Base-by-base conservation (phyloP, 2,113 vertebrate genomes). In the Anolis sagrei region DNA sequence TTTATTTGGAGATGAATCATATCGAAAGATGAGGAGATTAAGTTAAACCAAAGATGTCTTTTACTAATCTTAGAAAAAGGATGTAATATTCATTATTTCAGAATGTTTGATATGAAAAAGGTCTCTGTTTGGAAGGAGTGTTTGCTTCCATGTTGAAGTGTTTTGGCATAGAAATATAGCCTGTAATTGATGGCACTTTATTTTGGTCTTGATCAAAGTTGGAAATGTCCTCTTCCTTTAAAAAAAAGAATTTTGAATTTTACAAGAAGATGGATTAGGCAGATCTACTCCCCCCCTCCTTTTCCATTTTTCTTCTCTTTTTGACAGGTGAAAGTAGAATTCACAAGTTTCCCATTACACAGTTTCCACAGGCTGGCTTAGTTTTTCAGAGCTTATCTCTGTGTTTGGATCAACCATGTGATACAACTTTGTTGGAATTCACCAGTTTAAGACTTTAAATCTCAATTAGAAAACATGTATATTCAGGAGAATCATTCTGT, bases 1-100 rank as follows among this genome's bases (percentile, higher is more conserved):
- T 81, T 85, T 87, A 51, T 86, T 81, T 25, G 88, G 73, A 10
- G 19, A 87, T 74, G 21, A 76, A 16, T 80, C 66, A 58, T 79
- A 81, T 80, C 49, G 21, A 54, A 90, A 49, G 91, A 49, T 49
- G 39, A 66, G 21, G 36, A 39, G 32, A 29, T 79, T 11, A 58
- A 74, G 29, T 16, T n/a, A 36, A 74, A 34, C 19, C 7, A 77
- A 32, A 48, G 29, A 76, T 74, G 29, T 27, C 18, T 58, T 18
- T 54, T 44, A n/a, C n/a, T n/a, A n/a, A 19, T 27, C 64, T 49
- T 19, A 8, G 48, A 34, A 36, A 64, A 89, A 88, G 88, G 88
- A 29, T 5, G 68, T 77, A 75, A 85, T 79, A n/a, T 80, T 83
- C 85, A 48, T 87, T 58, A 69, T 0, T 89, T 74, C 87, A 83